Percentiles rank a stretch among this genome's conserved stretches.
These are phyloP conservation scores for Pseudocheirus occidentalis DNA, from an alignment of 2,797 vertebrate species.

Conservation along the genomic window DNA sequence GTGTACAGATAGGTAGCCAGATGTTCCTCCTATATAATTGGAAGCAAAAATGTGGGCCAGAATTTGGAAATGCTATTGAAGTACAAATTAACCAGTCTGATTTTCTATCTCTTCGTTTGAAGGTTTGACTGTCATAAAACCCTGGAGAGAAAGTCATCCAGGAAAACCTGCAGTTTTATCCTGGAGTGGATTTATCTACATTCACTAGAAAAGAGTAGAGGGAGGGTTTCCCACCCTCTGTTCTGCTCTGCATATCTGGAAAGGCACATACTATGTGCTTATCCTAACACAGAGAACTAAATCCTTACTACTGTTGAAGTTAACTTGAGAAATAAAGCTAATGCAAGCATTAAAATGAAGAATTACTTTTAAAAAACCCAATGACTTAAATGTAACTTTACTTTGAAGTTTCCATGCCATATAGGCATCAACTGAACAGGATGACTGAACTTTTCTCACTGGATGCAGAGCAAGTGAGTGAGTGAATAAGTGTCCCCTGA, in stretches of 20 bases:
- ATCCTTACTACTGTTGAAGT: slow-evolving; percentile 38
- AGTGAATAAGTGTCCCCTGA: not conserved
- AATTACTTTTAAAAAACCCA: not conserved
- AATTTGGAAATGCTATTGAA: slow-evolving; percentile 52
- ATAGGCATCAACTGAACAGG: not conserved
- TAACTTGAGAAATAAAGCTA: slow-evolving; percentile 8
- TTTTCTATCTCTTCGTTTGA: slow-evolving; percentile 38
- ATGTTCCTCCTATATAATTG: slow-evolving; percentile 44
- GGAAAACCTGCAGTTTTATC: not conserved
- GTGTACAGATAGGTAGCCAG: slow-evolving; percentile 25
- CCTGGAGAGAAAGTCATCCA: not conserved
- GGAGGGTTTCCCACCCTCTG: not conserved
- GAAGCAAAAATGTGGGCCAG: slow-evolving; percentile 12
- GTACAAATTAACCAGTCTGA: slow-evolving; percentile 11
- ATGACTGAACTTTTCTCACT: not conserved
- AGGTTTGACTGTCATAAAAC: not conserved
- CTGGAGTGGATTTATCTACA: slow-evolving; percentile 6
- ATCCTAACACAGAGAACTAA: slow-evolving; percentile 37
- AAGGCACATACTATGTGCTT: slow-evolving; percentile 18
- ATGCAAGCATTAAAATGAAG: slow-evolving; percentile 3
- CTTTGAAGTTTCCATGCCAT: not conserved
- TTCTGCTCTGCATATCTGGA: slow-evolving; percentile 10
- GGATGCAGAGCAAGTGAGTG: not conserved
- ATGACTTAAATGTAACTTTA: not conserved
- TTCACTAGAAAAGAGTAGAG: not conserved